Conservation (phyloP, 2,797 vertebrate species). For the Allobates femoralis region DNA sequence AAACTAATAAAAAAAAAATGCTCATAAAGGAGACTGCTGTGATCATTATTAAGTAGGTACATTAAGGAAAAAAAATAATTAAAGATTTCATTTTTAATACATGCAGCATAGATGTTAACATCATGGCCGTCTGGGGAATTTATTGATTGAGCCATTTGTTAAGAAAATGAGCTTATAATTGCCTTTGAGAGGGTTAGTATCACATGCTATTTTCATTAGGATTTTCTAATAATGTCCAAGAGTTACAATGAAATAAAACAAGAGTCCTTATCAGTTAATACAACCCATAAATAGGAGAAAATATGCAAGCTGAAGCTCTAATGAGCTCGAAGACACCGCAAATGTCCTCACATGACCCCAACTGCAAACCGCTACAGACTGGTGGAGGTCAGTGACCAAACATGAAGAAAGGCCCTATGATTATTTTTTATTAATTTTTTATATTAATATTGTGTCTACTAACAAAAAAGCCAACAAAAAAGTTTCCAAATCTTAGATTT, state of each 20-base stretch:
- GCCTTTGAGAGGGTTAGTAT: constrained; percentile 52
- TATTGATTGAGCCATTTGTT: constrained; percentile 61
- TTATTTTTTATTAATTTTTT: background rate
- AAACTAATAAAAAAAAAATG: constrained; percentile 31
- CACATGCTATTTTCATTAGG: constrained; percentile 52
- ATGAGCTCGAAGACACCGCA: background rate
- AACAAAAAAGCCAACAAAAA: too few relatives aligned
- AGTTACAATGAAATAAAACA: constrained; percentile 50
- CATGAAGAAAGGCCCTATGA: background rate
- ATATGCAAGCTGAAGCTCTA: constrained; percentile 22
- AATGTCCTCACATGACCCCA: background rate
- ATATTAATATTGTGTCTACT: background rate
- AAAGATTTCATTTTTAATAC: constrained; percentile 61
- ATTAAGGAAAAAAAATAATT: constrained; percentile 51
- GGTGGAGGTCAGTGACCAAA: background rate
- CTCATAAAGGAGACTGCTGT: constrained; percentile 28
- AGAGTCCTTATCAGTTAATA: constrained; percentile 45
- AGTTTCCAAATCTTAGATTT: too few relatives aligned
- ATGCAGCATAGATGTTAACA: constrained; percentile 57
- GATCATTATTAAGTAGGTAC: constrained; percentile 56
- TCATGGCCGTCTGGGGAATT: constrained; percentile 54
- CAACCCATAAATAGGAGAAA: constrained; percentile 19
- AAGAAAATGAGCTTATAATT: constrained; percentile 62
- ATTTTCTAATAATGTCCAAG: constrained; percentile 48
- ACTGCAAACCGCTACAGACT: too few relatives aligned